Base-by-base conservation (phyloP, 1,140 invertebrate genomes). In the Drosophila navojoa region DNA sequence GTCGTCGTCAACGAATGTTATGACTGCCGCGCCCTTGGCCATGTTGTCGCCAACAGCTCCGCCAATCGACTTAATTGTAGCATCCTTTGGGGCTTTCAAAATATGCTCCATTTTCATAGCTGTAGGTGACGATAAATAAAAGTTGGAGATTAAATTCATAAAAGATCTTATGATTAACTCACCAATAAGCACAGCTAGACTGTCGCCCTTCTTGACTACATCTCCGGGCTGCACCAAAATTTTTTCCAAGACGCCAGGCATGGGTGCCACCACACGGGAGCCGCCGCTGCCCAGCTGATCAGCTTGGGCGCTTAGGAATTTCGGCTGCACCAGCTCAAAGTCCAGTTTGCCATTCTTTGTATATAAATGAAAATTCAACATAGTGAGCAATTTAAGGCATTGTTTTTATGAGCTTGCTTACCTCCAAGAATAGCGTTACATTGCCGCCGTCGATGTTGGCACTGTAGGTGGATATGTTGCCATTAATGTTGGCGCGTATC, bases 21-120 rank as follows among this genome's bases (percentile, higher is more conserved):
- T 93, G 42, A 95, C 91, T 47, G 93, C 92, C 3, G 93, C 92
- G 38, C 97, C 95, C 92, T 98, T 99, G 2, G 94, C 92, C 7
- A 99, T 96, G 75, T 95, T 97, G 64, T 98, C 96, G 5, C 98
- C 98, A 69, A 94, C 92, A 62, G 95, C 94, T 81, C 95, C 96
- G 0, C 95, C 93, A 44, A 99, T 93, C 3, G 95, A 94, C 53
- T 96, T 94, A 10, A 99, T 94, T 4, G 93, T 94, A 40, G 96
- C 97, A 90, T 96, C 94, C 27, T 94, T 93, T 9, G 95, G 95
- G 5, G 98, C 96, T 82, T 96, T 95, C 4, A 99, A 95, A 1
- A 98, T 95, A 92, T 98, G 96, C 95, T 99, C 99, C 99, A 99
- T 99, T 94, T 99, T 99, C 99, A 99, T 99, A 7, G 99, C 99